Evolutionary conservation across 35 echinoderm and acorn worm genomes (phyloP).

Genomic region (Heliocidaris erythrogramma): DNA sequence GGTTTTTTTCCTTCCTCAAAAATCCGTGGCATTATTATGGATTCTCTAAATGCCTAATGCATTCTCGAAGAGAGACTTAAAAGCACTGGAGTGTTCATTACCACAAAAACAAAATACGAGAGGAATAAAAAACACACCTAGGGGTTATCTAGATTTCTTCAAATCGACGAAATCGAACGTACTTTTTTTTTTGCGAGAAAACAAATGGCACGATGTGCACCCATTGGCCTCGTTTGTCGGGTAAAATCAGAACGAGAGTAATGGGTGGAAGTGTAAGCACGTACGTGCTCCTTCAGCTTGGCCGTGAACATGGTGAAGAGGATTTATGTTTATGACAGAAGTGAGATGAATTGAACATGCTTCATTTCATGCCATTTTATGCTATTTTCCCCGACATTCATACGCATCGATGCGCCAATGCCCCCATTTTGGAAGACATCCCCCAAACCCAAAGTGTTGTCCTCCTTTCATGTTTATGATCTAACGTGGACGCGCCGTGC

Average conservation of each 20-base stretch:
- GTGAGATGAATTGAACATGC: background rate
- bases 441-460: background rate
- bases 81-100: background rate
- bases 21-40: background rate
- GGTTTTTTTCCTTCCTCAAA: too few species aligned
- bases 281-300: background rate
- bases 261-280: background rate
- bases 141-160: background rate
- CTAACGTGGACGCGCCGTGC: background rate
- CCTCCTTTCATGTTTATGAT: background rate
- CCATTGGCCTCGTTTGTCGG: background rate
- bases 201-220: background rate
- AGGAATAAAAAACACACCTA: background rate
- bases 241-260: background rate
- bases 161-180: background rate
- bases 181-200: background rate
- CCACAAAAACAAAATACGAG: background rate
- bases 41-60: background rate
- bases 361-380: background rate
- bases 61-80: background rate
- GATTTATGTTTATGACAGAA: background rate
- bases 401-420: background rate
- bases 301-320: background rate
- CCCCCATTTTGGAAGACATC: background rate
- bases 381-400: background rate